These are phyloP conservation scores for Clunio marinus DNA, from an alignment of 2,888 invertebrate genomes.

Conservation along the genomic window DNA sequence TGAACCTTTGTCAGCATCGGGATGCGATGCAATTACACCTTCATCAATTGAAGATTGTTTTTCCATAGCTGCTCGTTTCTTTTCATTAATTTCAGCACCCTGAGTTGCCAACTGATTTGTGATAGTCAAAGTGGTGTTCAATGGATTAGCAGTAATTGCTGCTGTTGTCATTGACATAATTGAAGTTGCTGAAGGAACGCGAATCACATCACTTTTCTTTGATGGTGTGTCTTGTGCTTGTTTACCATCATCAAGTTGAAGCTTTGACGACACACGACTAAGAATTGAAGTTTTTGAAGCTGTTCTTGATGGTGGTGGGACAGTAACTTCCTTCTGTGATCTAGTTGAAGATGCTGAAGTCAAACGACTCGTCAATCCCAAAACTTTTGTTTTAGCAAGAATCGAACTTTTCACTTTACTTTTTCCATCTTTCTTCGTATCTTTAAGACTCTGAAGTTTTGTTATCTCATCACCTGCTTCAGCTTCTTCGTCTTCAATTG, in stretches of 20 bases:
- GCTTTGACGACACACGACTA: constrained; percentile 9
- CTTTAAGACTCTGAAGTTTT: constrained; percentile 19
- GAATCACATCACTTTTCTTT: constrained; percentile 47
- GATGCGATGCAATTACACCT: constrained; percentile 13
- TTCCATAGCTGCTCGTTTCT: constrained; percentile 42
- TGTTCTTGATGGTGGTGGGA: constrained; percentile 19
- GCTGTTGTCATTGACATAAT: constrained; percentile 59
- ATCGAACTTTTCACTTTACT: constrained; percentile 18
- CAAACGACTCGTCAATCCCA: not conserved
- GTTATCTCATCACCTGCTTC: constrained; percentile 34
- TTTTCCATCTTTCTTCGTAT: constrained; percentile 20
- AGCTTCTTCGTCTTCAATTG: constrained; percentile 30
- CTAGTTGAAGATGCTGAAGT: constrained; percentile 20
- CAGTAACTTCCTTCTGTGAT: constrained; percentile 14
- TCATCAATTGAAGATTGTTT: constrained; percentile 27
- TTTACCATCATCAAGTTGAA: not conserved
- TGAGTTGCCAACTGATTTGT: constrained; percentile 53
- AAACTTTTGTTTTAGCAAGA: not conserved
- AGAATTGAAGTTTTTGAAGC: constrained; percentile 32
- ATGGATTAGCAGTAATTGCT: constrained; percentile 56
- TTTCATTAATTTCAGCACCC: constrained; percentile 43
- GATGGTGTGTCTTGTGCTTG: constrained; percentile 24
- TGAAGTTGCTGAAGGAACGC: constrained; percentile 54
- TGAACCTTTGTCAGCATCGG: not conserved
- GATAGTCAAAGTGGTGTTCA: constrained; percentile 56